Base-by-base conservation (phyloP, 1,140 invertebrate genomes). In the Drosophila teissieri region DNA sequence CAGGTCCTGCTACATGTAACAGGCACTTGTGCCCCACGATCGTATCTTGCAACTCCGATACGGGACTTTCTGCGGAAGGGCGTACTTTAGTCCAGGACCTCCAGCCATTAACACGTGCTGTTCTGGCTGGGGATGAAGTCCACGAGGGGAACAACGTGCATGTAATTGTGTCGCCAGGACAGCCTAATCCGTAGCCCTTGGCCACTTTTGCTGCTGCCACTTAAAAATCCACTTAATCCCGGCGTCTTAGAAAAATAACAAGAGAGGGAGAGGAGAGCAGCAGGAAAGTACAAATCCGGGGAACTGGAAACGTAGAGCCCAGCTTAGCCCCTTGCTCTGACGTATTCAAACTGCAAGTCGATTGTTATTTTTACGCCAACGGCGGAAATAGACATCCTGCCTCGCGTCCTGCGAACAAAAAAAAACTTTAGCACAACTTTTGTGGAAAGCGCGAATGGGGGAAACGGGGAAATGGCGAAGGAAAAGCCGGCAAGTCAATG, bases 221-320 rank as follows among this genome's bases (percentile, higher is more conserved):
- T 88, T 88, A 89, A 88, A 88, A 88, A 89, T 88, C 84, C 84
- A 88, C 83, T 88, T 88, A 88, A 89, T 88, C 84, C 84, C 79
- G 67, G 42, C 67, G 63, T 70, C 83, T 83, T 88, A 57, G 39
- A 55, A 44, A 61, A 55, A 60, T 69, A 88, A 76, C 74, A 77
- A 40, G 51, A 73, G 72, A 57, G 22, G 34, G n/a, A 70, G 56
- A 62, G 15, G n/a, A 4, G 24, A 15, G 37, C 22, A 55, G 52
- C 22, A 55, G 52, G 63, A 40, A 57, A 24, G 34, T 44, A 46
- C 46, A 49, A 68, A 37, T 53, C 67, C 37, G 17, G 34, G 12
- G 12, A 14, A 31, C n/a, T 17, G 63, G 12, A n/a, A 63, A 62
- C 14, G 39, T 27, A 19, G 19, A 24, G 24, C 31, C 39, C 49